Evolutionary conservation across 2,888 invertebrate genomes (phyloP).

Genomic region (Rutpela maculata): DNA sequence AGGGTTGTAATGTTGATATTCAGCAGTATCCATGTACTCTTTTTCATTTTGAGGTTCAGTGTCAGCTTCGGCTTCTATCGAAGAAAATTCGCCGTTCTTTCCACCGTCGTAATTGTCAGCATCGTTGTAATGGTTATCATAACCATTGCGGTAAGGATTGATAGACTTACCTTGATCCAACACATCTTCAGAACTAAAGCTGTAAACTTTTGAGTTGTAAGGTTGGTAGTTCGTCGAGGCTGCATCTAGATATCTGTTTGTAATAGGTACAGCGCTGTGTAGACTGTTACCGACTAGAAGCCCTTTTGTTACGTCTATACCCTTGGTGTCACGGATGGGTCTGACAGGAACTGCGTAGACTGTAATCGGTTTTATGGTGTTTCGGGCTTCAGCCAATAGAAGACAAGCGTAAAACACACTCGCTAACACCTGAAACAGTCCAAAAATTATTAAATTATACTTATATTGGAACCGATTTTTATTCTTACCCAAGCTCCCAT

Average conservation of each 20-base stretch:
- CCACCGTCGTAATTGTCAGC: slow-evolving; percentile 35
- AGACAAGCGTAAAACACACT: slow-evolving; percentile 52
- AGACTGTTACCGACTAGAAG: slow-evolving; percentile 9
- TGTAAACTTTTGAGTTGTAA: slow-evolving; percentile 34
- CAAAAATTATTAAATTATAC: slow-evolving; percentile 36
- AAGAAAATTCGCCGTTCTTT: slow-evolving; percentile 26
- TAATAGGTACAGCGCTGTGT: slow-evolving; percentile 48
- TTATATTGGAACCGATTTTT: neutral
- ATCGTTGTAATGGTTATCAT: neutral
- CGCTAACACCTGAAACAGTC: slow-evolving; percentile 46
- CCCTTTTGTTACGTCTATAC: neutral
- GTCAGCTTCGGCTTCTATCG: slow-evolving; percentile 37
- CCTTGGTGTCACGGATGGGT: neutral
- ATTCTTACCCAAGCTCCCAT: slow-evolving; percentile 58
- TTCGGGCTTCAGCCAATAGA: slow-evolving; percentile 20
- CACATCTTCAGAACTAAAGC: slow-evolving; percentile 28
- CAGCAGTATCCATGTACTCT: slow-evolving; percentile 50
- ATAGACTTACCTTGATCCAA: neutral
- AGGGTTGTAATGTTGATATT: slow-evolving; percentile 61
- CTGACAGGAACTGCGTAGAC: neutral
- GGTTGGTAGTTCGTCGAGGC: slow-evolving; percentile 49
- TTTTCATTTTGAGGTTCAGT: slow-evolving; percentile 41
- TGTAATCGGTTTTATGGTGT: neutral
- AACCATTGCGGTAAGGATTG: slow-evolving; percentile 12
- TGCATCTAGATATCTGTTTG: slow-evolving; percentile 13